A percentile compares a stretch with the other conserved stretches of the same genome.
These are phyloP conservation scores for Chinchilla lanigera DNA, from an alignment of 2,113 vertebrate species.

Conservation along the genomic window DNA sequence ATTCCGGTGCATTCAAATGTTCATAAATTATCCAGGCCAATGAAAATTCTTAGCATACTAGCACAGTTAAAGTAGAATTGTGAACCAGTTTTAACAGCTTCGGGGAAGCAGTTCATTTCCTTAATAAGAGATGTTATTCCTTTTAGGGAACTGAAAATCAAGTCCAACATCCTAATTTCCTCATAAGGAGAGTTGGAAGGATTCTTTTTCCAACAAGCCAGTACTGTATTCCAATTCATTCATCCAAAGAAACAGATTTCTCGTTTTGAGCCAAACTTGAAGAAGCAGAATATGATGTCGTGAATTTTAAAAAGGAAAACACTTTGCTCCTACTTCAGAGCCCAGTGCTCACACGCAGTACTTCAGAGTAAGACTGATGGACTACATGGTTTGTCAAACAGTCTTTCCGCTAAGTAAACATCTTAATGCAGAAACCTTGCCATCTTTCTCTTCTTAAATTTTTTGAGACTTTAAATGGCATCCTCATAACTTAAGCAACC, in stretches of 20 bases:
- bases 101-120: slow-evolving; percentile 49
- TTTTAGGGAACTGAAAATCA: slow-evolving; percentile 64
- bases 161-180: slow-evolving; percentile 71
- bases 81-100: slow-evolving; percentile 55
- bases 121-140: slow-evolving; percentile 51
- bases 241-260: slow-evolving; percentile 59
- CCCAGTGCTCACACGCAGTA: neutral
- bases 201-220: slow-evolving; percentile 62
- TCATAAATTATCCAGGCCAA: slow-evolving; percentile 29
- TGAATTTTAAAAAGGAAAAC: slow-evolving; percentile 72
- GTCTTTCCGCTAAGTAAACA: slow-evolving; percentile 28
- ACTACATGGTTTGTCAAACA: neutral
- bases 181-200: slow-evolving; percentile 70
- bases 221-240: slow-evolving; percentile 62
- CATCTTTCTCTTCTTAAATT: neutral
- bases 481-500: neutral
- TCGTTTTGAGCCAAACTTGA: slow-evolving; percentile 61
- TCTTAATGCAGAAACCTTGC: neutral
- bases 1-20: neutral
- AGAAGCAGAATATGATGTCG: slow-evolving; percentile 49
- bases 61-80: slow-evolving; percentile 26
- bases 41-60: slow-evolving; percentile 47
- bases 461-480: neutral
- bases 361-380: slow-evolving; percentile 43
- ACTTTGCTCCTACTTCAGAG: slow-evolving; percentile 6